Base-by-base conservation (phyloP, 2,888 invertebrate species). In the Aporophyla lueneburgensis region DNA sequence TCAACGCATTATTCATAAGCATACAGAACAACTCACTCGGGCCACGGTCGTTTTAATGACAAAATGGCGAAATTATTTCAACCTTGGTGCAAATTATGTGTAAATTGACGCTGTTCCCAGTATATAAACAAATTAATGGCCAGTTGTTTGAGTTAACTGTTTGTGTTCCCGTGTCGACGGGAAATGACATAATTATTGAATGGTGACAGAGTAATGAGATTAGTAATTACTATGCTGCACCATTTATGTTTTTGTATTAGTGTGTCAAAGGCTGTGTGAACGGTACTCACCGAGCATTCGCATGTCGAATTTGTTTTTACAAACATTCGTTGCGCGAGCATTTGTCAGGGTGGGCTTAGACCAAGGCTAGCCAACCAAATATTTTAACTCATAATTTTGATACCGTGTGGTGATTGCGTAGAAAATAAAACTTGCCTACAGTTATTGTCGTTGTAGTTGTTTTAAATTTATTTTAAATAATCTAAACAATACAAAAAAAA, bases 41-140 rank as follows among this genome's bases (percentile, higher is more conserved):
- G 16, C 7, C 19, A 40, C 33, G 14, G 24, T 46, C 27, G n/a
- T 76, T 72, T 72, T 65, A 33, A 58, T 63, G 62, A 79, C 68
- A 76, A 80, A 83, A 65, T 59, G 21, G 66, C 33, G 12, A 72
- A 78, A 78, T 77, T 70, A 83, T 85, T 75, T 69, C 63, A 76
- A 16, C 77, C 84, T 83, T 86, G 83, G 24, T 58, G 70, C 56
- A 65, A 85, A 85, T 81, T 63, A 81, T 74, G 78, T 77, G 66
- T 69, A 66, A 78, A 80, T 80, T 76, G 73, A 73, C 59, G 73
- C 27, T 59, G 78, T 79, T 73, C 54, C 46, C 43, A 49, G 74
- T 78, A 83, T 81, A 77, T 78, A 83, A 86, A 87, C 81, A 81
- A 77, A 86, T 84, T 80, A 80, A 86, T 78, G 76, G 62, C 61